phyloP scores from a whole-genome alignment of 2,888 invertebrate genomes.

The Pheosia tremula region DNA sequence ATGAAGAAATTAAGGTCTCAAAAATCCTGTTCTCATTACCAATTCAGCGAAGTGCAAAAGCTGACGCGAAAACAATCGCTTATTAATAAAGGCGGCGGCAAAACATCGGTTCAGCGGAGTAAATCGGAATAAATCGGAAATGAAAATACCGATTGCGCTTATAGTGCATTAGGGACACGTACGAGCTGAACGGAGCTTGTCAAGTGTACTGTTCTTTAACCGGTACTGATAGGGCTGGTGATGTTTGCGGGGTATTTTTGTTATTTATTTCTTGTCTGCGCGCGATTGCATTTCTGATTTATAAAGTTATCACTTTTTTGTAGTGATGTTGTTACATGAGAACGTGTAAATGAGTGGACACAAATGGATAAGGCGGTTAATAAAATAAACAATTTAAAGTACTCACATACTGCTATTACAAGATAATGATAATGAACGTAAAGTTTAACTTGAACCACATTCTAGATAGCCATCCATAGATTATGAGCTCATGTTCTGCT shows the following conservation, averaged over 20 bases:
- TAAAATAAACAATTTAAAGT: not conserved
- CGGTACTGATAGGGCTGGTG: conserved; percentile 32
- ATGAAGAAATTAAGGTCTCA: conserved; percentile 57
- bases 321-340: not conserved
- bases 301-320: not conserved
- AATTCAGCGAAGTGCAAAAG: conserved; percentile 79
- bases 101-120: conserved; percentile 49
- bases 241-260: conserved; percentile 8
- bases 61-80: conserved; percentile 76
- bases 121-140: conserved; percentile 55
- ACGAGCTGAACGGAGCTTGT: conserved; percentile 35
- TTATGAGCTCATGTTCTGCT: too few relatives aligned
- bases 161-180: conserved; percentile 65
- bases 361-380: not conserved
- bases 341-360: not conserved
- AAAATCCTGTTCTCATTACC: conserved; percentile 65
- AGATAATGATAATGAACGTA: too few relatives aligned
- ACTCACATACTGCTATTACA: too few relatives aligned
- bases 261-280: conserved; percentile 8
- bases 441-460: too few relatives aligned
- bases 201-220: conserved; percentile 43
- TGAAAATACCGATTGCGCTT: conserved; percentile 56
- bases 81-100: conserved; percentile 64
- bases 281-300: not conserved
- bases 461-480: too few relatives aligned